phyloP scores from a whole-genome alignment of 2,888 invertebrate species.

The Acronicta aceris region DNA sequence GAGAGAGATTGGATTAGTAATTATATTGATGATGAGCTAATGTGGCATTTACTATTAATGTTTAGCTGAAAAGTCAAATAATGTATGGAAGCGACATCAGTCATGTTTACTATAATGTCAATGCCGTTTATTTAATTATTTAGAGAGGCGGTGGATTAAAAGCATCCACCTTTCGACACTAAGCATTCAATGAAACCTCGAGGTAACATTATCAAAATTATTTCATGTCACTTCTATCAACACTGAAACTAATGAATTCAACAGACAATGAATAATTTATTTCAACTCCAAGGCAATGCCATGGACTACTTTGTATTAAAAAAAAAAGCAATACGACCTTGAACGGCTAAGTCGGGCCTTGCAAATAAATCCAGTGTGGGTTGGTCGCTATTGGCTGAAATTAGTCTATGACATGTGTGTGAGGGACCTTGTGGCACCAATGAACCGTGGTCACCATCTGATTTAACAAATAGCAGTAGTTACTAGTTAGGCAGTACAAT shows the following conservation, averaged over 20 bases:
- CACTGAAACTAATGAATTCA: constrained; percentile 22
- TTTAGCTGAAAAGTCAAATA: too few species aligned
- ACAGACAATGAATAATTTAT: constrained; percentile 22
- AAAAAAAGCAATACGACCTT: constrained; percentile 21
- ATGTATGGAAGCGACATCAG: too few species aligned
- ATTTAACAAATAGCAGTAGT: background rate
- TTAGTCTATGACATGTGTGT: constrained; percentile 23
- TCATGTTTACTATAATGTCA: background rate
- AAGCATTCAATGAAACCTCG: constrained; percentile 12
- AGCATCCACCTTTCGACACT: background rate
- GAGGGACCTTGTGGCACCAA: constrained; percentile 34
- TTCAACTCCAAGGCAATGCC: constrained; percentile 8
- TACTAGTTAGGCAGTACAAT: too few species aligned
- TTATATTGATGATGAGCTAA: too few species aligned
- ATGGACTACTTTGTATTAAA: constrained; percentile 13
- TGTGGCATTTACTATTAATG: too few species aligned
- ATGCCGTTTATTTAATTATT: background rate
- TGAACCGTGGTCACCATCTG: constrained; percentile 13
- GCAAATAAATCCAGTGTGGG: constrained; percentile 36
- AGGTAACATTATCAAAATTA: constrained; percentile 22
- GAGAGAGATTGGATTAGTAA: too few species aligned
- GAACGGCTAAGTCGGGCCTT: constrained; percentile 27
- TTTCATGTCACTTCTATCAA: constrained; percentile 21
- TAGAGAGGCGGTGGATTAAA: background rate
- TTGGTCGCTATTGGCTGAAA: constrained; percentile 44